phyloP scores from a whole-genome alignment of 2,113 vertebrate genomes.

The Otis tarda region DNA sequence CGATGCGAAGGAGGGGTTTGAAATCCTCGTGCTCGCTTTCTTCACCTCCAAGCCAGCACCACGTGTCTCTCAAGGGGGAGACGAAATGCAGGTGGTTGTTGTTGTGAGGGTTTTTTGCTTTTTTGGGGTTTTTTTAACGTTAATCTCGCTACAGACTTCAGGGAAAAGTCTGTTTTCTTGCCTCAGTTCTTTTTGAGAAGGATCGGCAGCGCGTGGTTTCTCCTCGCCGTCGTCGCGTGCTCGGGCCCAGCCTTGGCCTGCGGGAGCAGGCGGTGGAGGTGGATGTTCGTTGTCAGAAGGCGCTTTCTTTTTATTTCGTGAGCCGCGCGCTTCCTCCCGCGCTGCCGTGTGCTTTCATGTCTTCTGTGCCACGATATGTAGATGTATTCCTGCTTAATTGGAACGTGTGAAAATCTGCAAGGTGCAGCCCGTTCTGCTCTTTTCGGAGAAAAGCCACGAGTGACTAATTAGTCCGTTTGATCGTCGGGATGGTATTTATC shows the following conservation, averaged over 20 bases:
- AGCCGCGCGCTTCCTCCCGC: not conserved
- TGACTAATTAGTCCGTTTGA: slow-evolving; percentile 78
- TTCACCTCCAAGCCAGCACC: too few species aligned
- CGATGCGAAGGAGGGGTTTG: not conserved
- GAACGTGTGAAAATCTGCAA: slow-evolving; percentile 55
- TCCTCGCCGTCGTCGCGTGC: accelerated
- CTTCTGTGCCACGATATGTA: not conserved
- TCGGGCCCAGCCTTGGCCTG: not conserved
- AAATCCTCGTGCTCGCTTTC: too few species aligned
- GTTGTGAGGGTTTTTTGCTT: too few species aligned
- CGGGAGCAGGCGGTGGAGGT: not conserved
- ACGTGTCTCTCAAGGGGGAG: too few species aligned
- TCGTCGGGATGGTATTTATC: slow-evolving; percentile 73
- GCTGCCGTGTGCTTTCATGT: not conserved
- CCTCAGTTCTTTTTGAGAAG: not conserved
- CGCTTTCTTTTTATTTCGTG: accelerated
- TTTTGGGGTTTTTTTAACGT: not conserved
- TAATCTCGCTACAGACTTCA: not conserved
- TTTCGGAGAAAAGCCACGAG: slow-evolving; percentile 63
- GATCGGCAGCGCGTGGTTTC: not conserved
- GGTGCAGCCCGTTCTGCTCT: slow-evolving; percentile 64
- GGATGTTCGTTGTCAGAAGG: not conserved
- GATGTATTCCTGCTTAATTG: slow-evolving; percentile 56
- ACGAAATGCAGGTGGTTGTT: too few species aligned
- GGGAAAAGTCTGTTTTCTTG: not conserved